phyloP scores from a whole-genome alignment of 1,140 invertebrate genomes.

The Uloborus diversus region DNA sequence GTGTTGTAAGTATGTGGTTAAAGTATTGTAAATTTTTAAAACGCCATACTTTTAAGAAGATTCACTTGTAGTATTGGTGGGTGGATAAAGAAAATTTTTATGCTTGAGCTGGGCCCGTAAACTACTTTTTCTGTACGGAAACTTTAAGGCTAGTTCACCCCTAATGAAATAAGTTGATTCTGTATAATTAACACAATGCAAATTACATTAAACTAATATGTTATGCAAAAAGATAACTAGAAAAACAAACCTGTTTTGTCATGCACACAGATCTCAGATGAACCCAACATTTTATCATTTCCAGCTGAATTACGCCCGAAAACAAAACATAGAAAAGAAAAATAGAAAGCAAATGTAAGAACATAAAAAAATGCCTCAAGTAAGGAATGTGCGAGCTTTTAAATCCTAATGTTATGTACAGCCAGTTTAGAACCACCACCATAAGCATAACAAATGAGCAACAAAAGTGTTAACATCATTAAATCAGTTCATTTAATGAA shows the following conservation, averaged over 20 bases:
- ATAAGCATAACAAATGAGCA: neutral
- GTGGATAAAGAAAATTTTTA: too few relatives aligned
- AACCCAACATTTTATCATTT: conserved; percentile 28
- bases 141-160: too few relatives aligned
- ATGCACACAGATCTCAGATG: conserved; percentile 17
- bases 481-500: neutral
- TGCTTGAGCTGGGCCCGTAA: too few relatives aligned
- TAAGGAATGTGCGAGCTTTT: conserved; percentile 50
- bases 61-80: too few relatives aligned
- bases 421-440: conserved; percentile 20
- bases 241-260: conserved; percentile 49
- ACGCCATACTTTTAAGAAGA: too few relatives aligned
- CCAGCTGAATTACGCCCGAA: conserved; percentile 21
- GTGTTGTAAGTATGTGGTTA: too few relatives aligned
- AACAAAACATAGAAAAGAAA: conserved; percentile 49
- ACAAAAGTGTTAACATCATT: neutral
- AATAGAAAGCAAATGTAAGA: conserved; percentile 23
- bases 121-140: too few relatives aligned
- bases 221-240: neutral
- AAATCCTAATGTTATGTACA: conserved; percentile 10
- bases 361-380: conserved; percentile 2
- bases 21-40: too few relatives aligned
- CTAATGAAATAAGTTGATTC: too few relatives aligned
- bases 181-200: too few relatives aligned
- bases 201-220: too few relatives aligned